A percentile compares a stretch with the other conserved stretches of the same genome.
Evolutionary conservation across 2,797 vertebrate genomes (phyloP).

Genomic region (Kryptopterus vitreolus): DNA sequence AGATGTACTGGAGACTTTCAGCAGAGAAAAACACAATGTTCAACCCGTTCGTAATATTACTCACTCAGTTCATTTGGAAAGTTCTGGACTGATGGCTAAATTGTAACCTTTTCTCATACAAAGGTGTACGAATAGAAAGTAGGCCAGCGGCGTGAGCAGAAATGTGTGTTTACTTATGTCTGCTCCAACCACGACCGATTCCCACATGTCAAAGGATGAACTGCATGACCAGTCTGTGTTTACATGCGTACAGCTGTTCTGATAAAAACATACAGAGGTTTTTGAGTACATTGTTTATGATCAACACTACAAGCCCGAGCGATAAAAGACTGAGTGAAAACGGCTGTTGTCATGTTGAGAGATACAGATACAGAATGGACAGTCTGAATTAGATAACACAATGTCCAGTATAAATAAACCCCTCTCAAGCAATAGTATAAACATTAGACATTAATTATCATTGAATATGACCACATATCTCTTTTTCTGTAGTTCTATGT

Average conservation of each 20-base stretch:
- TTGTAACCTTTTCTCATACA: not conserved
- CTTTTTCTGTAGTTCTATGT: not conserved
- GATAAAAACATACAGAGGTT: not conserved
- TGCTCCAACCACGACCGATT: constrained; percentile 57
- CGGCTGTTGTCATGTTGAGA: constrained; percentile 2
- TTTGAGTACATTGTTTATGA: constrained; percentile 4
- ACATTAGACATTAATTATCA: not conserved
- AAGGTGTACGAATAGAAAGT: constrained; percentile 38
- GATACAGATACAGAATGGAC: not conserved
- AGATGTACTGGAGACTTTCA: not conserved
- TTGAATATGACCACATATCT: not conserved
- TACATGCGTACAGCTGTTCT: constrained; percentile 22
- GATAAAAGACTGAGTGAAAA: constrained; percentile 19
- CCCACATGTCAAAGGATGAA: constrained; percentile 51
- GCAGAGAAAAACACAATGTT: not conserved
- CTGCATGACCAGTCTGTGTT: constrained; percentile 42
- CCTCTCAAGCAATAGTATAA: not conserved
- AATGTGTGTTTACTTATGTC: constrained; percentile 66
- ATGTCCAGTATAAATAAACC: not conserved
- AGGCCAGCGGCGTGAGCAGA: constrained; percentile 45
- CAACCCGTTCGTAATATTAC: not conserved
- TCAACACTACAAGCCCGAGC: not conserved
- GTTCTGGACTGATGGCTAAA: constrained; percentile 2
- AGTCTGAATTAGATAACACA: not conserved
- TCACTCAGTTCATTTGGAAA: not conserved